phyloP scores from a whole-genome alignment of 2,113 vertebrate species.

The Ancistrus triradiatus region DNA sequence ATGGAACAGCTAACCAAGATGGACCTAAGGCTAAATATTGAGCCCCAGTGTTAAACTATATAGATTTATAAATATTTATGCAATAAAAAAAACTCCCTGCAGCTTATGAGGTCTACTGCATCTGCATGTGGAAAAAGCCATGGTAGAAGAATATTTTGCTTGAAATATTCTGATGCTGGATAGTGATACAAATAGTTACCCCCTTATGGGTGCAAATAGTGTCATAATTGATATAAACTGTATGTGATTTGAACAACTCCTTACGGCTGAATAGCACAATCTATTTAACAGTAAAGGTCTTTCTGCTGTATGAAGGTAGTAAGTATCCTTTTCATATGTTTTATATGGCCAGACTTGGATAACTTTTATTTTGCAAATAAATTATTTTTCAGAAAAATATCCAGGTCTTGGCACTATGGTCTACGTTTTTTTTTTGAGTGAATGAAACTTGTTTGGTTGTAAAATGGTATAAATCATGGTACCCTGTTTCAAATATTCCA shows the following conservation, averaged over 20 bases:
- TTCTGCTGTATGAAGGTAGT: constrained; percentile 51
- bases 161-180: constrained; percentile 14
- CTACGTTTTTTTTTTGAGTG: background rate
- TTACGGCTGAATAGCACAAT: constrained; percentile 35
- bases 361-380: constrained; percentile 73
- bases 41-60: background rate
- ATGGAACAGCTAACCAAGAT: background rate
- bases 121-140: constrained; percentile 33
- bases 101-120: constrained; percentile 32
- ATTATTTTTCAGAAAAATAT: constrained; percentile 69
- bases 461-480: no score
- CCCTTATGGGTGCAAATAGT: constrained; percentile 7
- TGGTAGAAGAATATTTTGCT: constrained; percentile 16
- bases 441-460: no score
- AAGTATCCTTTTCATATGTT: constrained; percentile 66
- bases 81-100: background rate
- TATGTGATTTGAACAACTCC: constrained; percentile 31
- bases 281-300: constrained; percentile 42
- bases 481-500: no score
- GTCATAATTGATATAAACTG: constrained; percentile 3
- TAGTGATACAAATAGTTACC: constrained; percentile 4
- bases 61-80: background rate
- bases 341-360: constrained; percentile 65
- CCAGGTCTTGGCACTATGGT: background rate
- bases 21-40: background rate